Evolutionary conservation across 1,140 invertebrate species (phyloP).

Genomic region (Cepaea nemoralis): DNA sequence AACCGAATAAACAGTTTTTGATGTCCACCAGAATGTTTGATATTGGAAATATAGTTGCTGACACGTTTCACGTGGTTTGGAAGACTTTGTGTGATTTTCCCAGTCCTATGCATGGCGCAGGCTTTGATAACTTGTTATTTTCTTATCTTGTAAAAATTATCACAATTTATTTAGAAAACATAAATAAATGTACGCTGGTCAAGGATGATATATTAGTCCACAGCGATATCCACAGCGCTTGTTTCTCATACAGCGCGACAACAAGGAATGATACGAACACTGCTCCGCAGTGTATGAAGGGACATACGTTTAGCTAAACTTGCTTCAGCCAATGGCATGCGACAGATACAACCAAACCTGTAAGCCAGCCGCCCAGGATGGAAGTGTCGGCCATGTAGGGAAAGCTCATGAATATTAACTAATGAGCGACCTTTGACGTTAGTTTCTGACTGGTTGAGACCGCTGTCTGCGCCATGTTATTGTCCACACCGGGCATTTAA

Average conservation of each 20-base stretch:
- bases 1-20: background rate
- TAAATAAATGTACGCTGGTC: too few relatives aligned
- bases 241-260: too few relatives aligned
- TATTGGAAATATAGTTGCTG: background rate
- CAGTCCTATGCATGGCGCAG: background rate
- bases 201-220: too few relatives aligned
- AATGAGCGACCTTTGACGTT: background rate
- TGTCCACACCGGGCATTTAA: too few relatives aligned
- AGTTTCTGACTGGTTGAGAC: background rate
- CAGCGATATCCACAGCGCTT: too few relatives aligned
- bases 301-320: background rate
- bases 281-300: too few relatives aligned
- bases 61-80: conserved; percentile 2
- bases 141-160: too few relatives aligned
- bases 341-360: background rate
- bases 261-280: too few relatives aligned
- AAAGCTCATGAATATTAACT: conserved; percentile 18
- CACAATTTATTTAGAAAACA: too few relatives aligned
- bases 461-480: background rate
- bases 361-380: background rate
- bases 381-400: conserved; percentile 30
- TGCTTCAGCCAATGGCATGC: background rate
- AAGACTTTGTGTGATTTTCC: background rate
- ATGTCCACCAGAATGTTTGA: background rate
- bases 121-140: too few relatives aligned